Percentiles rank a stretch among this genome's conserved stretches.
These are phyloP conservation scores for Pachycephala philippinensis DNA, from an alignment of 2,113 vertebrate genomes.

Conservation along the genomic window DNA sequence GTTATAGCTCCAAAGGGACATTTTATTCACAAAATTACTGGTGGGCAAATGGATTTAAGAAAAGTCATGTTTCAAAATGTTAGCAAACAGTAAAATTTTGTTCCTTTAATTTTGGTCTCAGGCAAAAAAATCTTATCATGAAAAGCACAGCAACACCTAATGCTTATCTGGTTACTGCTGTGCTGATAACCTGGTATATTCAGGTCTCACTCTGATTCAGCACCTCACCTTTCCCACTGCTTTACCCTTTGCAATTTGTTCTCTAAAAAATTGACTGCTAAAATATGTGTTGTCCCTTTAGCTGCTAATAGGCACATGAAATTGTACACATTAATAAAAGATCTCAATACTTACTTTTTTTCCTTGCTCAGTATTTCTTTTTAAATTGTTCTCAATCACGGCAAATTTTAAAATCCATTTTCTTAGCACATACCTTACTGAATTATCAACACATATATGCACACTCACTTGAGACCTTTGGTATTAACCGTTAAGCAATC, in stretches of 20 bases:
- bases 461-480: background rate
- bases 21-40: background rate
- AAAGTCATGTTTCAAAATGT: background rate
- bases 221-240: background rate
- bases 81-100: background rate
- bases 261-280: background rate
- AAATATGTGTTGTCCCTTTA: background rate
- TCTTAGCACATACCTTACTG: background rate
- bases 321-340: background rate
- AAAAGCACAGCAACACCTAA: background rate
- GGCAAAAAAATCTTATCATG: background rate
- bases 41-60: background rate
- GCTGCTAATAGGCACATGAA: background rate
- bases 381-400: background rate
- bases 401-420: background rate
- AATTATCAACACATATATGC: background rate
- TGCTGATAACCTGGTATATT: background rate
- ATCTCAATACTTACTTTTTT: background rate
- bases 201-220: background rate
- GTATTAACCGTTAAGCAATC: background rate
- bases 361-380: background rate
- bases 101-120: background rate
- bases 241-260: background rate
- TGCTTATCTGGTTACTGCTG: background rate
- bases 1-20: background rate